Conservation (phyloP, 2,888 invertebrate species). For the Dichetophora obliterata region DNA sequence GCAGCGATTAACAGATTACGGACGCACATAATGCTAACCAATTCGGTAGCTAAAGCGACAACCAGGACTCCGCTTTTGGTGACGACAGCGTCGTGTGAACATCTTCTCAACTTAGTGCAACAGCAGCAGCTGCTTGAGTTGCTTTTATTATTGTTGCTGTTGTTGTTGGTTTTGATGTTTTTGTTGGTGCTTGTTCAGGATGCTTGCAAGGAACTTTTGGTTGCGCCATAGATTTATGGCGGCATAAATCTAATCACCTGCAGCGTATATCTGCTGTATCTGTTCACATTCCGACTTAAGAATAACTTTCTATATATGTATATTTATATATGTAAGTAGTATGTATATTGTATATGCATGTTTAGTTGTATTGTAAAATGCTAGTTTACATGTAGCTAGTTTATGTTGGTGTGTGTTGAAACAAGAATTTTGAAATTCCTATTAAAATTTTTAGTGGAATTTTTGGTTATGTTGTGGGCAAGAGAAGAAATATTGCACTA, state of each 20-base stretch:
- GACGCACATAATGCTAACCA: background rate
- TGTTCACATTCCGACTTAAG: conserved; percentile 13
- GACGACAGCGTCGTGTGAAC: background rate
- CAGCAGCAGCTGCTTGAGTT: conserved; percentile 2
- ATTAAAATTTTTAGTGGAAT: conserved; percentile 33
- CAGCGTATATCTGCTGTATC: background rate
- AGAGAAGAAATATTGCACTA: conserved; percentile 12
- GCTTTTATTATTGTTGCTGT: conserved; percentile 4
- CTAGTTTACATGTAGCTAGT: no score
- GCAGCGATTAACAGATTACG: conserved; percentile 10
- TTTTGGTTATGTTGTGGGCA: conserved; percentile 11
- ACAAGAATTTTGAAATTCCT: conserved; percentile 14
- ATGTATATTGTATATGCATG: background rate
- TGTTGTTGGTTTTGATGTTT: background rate
- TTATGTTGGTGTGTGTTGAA: no score
- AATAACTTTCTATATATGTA: background rate
- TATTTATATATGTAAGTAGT: background rate
- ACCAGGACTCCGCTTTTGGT: background rate
- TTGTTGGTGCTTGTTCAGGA: conserved; percentile 40
- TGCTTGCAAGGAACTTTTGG: conserved; percentile 21
- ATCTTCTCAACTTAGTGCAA: background rate
- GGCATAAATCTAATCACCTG: conserved; percentile 38
- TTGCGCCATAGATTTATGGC: conserved; percentile 37
- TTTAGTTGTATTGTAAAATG: background rate
- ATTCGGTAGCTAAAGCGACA: background rate